Conservation (phyloP, 1,140 invertebrate species). For the Chrysomallon squamiferum region DNA sequence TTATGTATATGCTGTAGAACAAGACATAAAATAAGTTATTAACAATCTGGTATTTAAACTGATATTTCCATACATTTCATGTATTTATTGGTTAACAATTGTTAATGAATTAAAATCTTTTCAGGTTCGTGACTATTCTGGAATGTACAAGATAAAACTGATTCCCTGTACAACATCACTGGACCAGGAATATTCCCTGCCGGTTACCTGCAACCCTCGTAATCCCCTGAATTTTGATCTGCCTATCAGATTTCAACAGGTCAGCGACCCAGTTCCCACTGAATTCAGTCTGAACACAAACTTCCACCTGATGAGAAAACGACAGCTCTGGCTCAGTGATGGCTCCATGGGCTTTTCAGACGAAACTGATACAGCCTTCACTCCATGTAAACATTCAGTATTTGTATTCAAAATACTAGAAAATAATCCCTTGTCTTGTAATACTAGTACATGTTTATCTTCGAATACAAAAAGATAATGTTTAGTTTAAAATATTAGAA, state of each 20-base stretch:
- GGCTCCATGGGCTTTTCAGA: conserved; percentile 40
- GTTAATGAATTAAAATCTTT: too few species aligned
- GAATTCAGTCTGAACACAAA: conserved; percentile 60
- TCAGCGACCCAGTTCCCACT: conserved; percentile 61
- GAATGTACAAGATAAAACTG: conserved; percentile 58
- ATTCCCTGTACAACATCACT: conserved; percentile 58
- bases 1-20: too few species aligned
- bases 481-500: too few species aligned
- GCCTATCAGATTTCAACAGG: conserved; percentile 62
- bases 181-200: conserved; percentile 46
- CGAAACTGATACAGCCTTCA: conserved; percentile 47
- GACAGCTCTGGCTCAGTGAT: conserved; percentile 58
- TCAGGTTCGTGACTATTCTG: conserved; percentile 62
- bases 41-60: not conserved
- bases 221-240: conserved; percentile 60
- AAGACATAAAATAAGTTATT: too few species aligned
- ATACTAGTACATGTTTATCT: not conserved
- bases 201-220: conserved; percentile 55
- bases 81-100: not conserved
- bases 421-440: not conserved
- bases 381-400: conserved; percentile 52
- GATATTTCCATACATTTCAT: not conserved
- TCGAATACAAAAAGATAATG: too few species aligned
- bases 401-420: too few species aligned
- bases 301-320: conserved; percentile 55